Percentiles rank a stretch among this genome's conserved stretches.
These are phyloP conservation scores for Struthio camelus DNA, from an alignment of 2,113 vertebrate species.

Conservation along the genomic window DNA sequence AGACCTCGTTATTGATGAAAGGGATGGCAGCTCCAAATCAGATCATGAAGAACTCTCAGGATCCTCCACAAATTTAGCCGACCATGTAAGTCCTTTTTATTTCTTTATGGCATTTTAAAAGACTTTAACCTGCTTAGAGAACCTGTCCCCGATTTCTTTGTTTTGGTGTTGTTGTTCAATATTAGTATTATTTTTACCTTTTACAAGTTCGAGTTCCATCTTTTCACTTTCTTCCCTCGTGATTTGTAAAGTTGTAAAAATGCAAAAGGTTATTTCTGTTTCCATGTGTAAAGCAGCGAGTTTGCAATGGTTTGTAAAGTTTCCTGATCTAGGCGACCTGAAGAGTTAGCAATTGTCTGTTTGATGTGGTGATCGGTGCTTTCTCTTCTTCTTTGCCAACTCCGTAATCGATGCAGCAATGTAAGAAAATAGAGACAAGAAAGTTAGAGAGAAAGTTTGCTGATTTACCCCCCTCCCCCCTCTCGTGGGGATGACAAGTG, in stretches of 20 bases:
- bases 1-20: conserved; percentile 98
- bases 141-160: not conserved
- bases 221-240: not conserved
- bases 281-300: not conserved
- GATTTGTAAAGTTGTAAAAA: not conserved
- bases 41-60: conserved; percentile 99
- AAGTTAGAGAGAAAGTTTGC: conserved; percentile 57
- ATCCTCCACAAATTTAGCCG: conserved; percentile 98
- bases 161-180: not conserved
- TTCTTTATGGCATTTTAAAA: not conserved
- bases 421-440: conserved; percentile 36
- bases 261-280: not conserved
- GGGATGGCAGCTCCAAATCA: conserved; percentile 98
- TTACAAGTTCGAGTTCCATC: not conserved
- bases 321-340: conserved; percentile 44
- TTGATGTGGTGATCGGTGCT: conserved; percentile 25
- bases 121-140: not conserved
- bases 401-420: conserved; percentile 35
- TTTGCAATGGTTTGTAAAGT: conserved; percentile 56
- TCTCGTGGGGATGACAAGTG: conserved; percentile 65
- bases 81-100: conserved; percentile 91
- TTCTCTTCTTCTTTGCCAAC: conserved; percentile 54
- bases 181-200: not conserved
- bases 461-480: conserved; percentile 42
- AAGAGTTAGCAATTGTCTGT: conserved; percentile 44